A percentile compares a stretch with the other conserved stretches of the same genome.
phyloP scores from a whole-genome alignment of 92 coral and sea anemone species.

The Epizoanthus scotinus region DNA sequence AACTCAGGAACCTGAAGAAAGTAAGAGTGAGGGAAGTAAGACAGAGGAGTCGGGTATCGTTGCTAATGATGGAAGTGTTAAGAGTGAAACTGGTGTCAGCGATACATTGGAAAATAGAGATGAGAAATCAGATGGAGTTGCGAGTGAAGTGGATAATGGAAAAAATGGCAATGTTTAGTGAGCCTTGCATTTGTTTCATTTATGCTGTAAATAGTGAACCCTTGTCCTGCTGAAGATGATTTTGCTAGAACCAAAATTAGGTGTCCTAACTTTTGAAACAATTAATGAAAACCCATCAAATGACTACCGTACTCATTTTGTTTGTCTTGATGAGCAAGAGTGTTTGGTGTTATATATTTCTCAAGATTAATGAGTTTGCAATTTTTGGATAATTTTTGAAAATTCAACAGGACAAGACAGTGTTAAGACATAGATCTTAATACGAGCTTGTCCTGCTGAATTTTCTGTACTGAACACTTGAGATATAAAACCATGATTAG shows the following conservation, averaged over 20 bases:
- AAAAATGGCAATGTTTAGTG: conserved; percentile 17
- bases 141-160: conserved; percentile 55
- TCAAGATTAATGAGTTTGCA: no score
- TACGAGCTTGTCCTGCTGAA: no score
- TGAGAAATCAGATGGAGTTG: conserved; percentile 29
- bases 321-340: no score
- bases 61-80: conserved; percentile 32
- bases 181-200: not conserved
- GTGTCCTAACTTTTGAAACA: no score
- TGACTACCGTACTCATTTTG: no score
- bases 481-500: not conserved
- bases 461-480: not conserved
- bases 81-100: conserved; percentile 30
- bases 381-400: no score
- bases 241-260: no score
- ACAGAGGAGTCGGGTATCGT: conserved; percentile 54
- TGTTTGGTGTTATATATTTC: no score
- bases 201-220: conserved; percentile 15
- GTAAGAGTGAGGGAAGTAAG: conserved; percentile 48
- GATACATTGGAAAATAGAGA: conserved; percentile 33
- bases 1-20: conserved; percentile 29
- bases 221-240: no score
- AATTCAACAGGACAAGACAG: no score
- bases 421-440: no score
- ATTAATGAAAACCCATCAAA: no score